Conservation (phyloP, 2,113 vertebrate genomes). For the Brachypteracias leptosomus region DNA sequence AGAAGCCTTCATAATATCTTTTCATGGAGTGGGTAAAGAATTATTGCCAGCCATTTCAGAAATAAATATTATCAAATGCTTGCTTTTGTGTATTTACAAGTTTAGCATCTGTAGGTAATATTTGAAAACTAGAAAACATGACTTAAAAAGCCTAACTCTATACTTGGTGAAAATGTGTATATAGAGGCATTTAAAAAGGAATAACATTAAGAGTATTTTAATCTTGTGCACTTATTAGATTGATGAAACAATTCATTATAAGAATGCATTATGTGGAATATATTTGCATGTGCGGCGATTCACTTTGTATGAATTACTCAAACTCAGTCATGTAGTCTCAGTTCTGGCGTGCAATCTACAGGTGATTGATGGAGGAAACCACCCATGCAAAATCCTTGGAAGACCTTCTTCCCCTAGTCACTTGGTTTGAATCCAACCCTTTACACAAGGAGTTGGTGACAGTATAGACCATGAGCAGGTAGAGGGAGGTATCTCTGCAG, state of each 20-base stretch:
- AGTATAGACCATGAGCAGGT: neutral
- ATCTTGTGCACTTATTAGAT: neutral
- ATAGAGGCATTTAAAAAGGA: neutral
- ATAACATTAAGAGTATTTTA: neutral
- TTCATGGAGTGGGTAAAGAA: neutral
- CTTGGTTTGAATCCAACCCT: neutral
- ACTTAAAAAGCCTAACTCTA: neutral
- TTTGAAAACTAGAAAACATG: neutral
- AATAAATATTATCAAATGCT: neutral
- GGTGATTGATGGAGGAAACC: neutral
- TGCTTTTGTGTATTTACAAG: neutral
- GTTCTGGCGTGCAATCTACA: neutral
- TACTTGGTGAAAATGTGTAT: neutral
- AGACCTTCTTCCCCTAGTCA: neutral
- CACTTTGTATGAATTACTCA: neutral
- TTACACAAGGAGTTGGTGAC: neutral
- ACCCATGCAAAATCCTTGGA: accelerated
- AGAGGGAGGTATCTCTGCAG: neutral
- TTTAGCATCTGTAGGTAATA: neutral
- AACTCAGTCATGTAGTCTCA: neutral
- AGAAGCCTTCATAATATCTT: neutral
- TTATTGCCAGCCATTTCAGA: neutral
- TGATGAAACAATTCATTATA: neutral
- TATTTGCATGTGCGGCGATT: neutral
- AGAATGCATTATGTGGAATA: neutral